These are phyloP conservation scores for Zosterops lateralis DNA, from an alignment of 2,113 vertebrate species.

Conservation along the genomic window DNA sequence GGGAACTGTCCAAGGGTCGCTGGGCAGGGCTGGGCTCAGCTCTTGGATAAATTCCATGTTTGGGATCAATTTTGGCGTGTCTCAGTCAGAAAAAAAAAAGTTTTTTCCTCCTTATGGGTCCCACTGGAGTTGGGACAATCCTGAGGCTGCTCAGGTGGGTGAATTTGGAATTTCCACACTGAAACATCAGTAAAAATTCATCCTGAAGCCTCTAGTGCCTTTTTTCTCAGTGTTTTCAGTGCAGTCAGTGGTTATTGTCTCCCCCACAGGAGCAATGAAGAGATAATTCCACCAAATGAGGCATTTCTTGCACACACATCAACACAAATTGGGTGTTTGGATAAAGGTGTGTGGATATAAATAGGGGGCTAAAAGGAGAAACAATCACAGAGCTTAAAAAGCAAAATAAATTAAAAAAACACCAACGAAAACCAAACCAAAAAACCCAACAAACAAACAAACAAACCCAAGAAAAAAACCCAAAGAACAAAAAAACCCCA, in stretches of 20 bases:
- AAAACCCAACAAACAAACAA: too few species aligned
- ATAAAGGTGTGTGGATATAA: neutral
- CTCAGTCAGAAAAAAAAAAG: neutral
- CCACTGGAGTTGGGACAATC: neutral
- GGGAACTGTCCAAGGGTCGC: neutral
- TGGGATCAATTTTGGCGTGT: neutral
- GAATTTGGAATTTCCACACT: neutral
- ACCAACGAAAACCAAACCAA: neutral
- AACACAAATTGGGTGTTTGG: neutral
- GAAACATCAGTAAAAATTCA: neutral
- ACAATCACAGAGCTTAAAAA: neutral
- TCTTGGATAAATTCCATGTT: neutral
- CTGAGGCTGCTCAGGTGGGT: neutral
- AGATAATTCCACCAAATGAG: neutral
- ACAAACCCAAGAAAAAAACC: too few species aligned
- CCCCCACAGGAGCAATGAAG: neutral
- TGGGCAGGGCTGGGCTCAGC: neutral
- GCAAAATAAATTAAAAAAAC: too few species aligned
- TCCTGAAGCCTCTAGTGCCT: neutral
- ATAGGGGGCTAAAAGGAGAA: neutral
- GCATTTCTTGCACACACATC: neutral
- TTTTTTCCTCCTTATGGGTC: neutral
- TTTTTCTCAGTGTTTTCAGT: neutral
- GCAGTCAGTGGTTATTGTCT: neutral
- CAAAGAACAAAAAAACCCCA: too few species aligned